Conservation (phyloP, 2,113 vertebrate species). For the Oryctolagus cuniculus region DNA sequence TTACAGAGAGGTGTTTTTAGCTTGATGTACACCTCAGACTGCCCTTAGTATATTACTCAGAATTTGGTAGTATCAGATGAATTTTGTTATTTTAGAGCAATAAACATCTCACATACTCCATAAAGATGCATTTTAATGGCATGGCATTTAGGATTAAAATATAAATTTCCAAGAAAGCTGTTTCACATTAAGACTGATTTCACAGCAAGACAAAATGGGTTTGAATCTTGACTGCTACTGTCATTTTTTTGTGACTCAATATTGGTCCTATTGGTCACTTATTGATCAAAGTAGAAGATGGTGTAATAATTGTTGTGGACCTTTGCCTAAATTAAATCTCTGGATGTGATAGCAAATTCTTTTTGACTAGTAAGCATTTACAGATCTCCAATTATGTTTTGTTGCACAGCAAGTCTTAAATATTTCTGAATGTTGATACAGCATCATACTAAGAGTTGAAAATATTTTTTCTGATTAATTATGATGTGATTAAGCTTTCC, state of each 20-base stretch:
- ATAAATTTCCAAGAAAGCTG: background rate
- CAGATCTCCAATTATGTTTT: conserved; percentile 35
- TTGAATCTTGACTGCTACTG: background rate
- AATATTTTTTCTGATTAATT: conserved; percentile 20
- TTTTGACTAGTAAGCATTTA: background rate
- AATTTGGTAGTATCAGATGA: background rate
- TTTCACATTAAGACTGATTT: background rate
- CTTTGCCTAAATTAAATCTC: conserved; percentile 25
- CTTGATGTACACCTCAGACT: background rate
- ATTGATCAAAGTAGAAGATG: background rate
- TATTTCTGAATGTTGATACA: conserved; percentile 15
- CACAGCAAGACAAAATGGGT: background rate
- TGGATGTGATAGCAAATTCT: background rate
- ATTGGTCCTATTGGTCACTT: background rate
- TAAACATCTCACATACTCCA: background rate
- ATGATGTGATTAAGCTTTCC: background rate
- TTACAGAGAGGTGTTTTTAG: background rate
- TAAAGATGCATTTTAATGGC: background rate
- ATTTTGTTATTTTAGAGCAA: background rate
- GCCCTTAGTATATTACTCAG: background rate
- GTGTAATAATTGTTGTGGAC: background rate
- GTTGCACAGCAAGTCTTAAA: background rate
- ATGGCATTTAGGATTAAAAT: background rate
- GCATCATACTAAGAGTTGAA: conserved; percentile 35
- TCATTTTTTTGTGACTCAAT: background rate